Evolutionary conservation across 2,113 vertebrate genomes (phyloP), one percentile per base, ranked within the genome.

Genomic region (Geococcyx californianus): DNA sequence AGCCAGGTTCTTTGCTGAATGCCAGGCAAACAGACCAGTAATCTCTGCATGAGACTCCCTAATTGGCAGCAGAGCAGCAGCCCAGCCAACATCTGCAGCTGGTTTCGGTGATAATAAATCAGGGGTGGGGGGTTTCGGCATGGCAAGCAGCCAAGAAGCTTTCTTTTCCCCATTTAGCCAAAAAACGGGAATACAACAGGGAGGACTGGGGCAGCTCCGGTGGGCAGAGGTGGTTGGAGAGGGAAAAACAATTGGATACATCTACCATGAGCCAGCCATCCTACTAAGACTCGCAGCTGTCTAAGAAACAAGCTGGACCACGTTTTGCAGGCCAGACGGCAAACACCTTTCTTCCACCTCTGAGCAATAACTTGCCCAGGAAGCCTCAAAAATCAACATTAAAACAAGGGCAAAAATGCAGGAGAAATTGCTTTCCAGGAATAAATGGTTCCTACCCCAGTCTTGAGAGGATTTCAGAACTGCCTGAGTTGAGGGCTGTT

Each of bases 51-150:
- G 98, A 98, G 98, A 96, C 97, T 97, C 94, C 98, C 91, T 98
- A 99, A 99, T 98, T 98, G 98, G 98, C 97, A 97, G 97, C 98
- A 98, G 98, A 98, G 98, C 94, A 77, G 97, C 67, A 97, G 98
- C 97, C 97, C 82, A 87, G 97, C 97, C 96, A 90, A 98, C 98
- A 99, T 99, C 98, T 99, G 98, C 98, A 97, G 98, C 96, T 98
- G 98, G 98, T 99, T 98, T 98, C 94, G 93, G 98, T 97, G 98
- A 98, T 98, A 98, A 99, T 99, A 99, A 99, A 99, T 99, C 98
- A 99, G 98, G 94, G 89, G 66, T 67, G 56, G 93, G 92, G 93
- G 91, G 47, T 20, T 70, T 95, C 7, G 1, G 70, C 5, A 3
- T 69, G 86, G 96, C 93, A 47, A 85, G 21, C 63, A 5, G 96